Base-by-base conservation (phyloP, 2,797 vertebrate species). In the Muraenolepis orangiensis region DNA sequence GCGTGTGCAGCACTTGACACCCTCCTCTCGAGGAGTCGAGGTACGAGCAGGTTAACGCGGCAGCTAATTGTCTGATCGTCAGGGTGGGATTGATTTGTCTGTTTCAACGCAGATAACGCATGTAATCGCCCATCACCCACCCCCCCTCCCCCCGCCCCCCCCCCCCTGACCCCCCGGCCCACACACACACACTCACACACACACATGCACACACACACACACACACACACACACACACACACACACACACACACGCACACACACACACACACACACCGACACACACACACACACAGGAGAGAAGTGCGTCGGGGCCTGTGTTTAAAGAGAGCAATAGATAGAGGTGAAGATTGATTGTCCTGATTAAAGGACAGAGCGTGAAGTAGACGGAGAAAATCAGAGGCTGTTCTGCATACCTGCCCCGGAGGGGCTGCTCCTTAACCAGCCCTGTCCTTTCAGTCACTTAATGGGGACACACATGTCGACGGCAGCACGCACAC, bases 81-180 rank as follows among this genome's bases (percentile, higher is more conserved):
- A 36, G 80, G 83, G 80, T 42, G 70, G 87, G 88, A 91, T 89
- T 90, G 91, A 92, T 92, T 92, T 87, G 90, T 87, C 90, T 92
- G 91, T 90, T 91, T 87, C 82, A 84, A 87, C 88, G 86, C 87
- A 90, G 91, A 93, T 92, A 93, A 92, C 90, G 83, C 82, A 86
- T 86, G 86, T 87, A 92, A 91, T 92, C 89, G 90, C 89, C 86
- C 85, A 11, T n/a, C n/a, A n/a, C n/a, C n/a, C n/a, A n/a, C n/a
- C n/a, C n/a, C n/a, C n/a, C n/a, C n/a, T n/a, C n/a, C n/a, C n/a
- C n/a, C n/a, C n/a, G n/a, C n/a, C n/a, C n/a, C n/a, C n/a, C n/a
- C n/a, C n/a, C n/a, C n/a, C n/a, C n/a, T n/a, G n/a, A n/a, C 68
- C 74, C 76, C 73, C 79, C 73, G 84, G 13, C 23, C 4, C 64